These are phyloP conservation scores for Scytalopus superciliaris DNA, from an alignment of 2,113 vertebrate species.

Conservation along the genomic window DNA sequence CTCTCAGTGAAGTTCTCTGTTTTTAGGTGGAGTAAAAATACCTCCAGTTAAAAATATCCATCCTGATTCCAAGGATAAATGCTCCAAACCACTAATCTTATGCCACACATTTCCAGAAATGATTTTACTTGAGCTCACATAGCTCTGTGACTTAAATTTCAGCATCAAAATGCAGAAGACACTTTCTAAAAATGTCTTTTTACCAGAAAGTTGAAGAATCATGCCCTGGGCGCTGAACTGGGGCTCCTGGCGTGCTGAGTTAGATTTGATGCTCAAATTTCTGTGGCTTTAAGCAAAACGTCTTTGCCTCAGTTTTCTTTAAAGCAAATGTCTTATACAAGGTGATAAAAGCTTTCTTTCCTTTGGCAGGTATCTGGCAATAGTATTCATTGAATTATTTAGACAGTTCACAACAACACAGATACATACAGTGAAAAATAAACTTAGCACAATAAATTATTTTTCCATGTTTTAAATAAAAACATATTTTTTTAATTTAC, in stretches of 20 bases:
- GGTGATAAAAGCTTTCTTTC: neutral
- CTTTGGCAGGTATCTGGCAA: neutral
- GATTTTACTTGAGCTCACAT: neutral
- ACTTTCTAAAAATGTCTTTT: neutral
- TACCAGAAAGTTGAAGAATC: neutral
- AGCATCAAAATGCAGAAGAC: neutral
- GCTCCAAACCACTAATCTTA: neutral
- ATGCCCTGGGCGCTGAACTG: rapidly evolving
- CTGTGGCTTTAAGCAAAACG: neutral
- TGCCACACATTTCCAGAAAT: neutral
- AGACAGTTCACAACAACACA: neutral
- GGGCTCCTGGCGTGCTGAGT: neutral
- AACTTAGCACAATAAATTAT: neutral
- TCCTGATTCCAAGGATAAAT: neutral
- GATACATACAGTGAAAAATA: neutral
- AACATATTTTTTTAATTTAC: neutral
- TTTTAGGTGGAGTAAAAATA: neutral
- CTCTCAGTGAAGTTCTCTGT: neutral
- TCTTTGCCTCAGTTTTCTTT: neutral
- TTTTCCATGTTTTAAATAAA: neutral
- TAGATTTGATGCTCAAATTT: neutral
- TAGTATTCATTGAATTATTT: neutral
- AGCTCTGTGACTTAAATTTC: neutral
- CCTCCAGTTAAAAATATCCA: neutral
- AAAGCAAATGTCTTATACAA: neutral